A percentile compares a stretch with the other conserved stretches of the same genome.
Conservation (phyloP, 2,113 vertebrate genomes). For the Nothocercus nigrocapillus region DNA sequence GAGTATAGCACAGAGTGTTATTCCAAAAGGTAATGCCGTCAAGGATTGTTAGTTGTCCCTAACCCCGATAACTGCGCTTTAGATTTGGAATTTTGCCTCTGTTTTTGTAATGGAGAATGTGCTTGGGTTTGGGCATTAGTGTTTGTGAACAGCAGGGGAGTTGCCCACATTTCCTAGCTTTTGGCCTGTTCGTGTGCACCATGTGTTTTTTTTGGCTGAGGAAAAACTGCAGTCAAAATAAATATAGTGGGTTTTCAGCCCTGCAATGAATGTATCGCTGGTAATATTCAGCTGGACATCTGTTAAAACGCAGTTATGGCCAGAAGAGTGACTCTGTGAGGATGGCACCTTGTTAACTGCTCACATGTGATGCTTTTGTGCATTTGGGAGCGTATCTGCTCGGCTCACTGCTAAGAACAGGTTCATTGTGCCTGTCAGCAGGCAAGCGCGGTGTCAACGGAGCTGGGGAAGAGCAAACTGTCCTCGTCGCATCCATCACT, state of each 20-base stretch:
- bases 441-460: neutral
- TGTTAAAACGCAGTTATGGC: conserved; percentile 54
- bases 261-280: conserved; percentile 3
- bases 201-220: conserved; percentile 48
- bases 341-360: neutral
- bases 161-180: conserved; percentile 46
- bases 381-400: neutral
- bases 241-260: conserved; percentile 23
- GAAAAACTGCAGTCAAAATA: conserved; percentile 5
- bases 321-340: conserved; percentile 9
- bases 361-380: neutral
- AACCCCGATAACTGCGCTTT: neutral
- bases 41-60: conserved; percentile 54
- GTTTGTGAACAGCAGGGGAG: conserved; percentile 58
- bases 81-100: conserved; percentile 55
- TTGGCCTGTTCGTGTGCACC: conserved; percentile 50
- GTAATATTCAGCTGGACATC: conserved; percentile 43
- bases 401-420: conserved; percentile 13
- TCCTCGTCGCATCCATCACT: neutral
- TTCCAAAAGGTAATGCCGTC: neutral
- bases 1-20: conserved; percentile 23
- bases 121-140: conserved; percentile 30
- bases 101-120: conserved; percentile 58
- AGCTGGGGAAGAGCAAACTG: neutral
- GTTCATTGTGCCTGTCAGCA: neutral